Base-by-base conservation (phyloP, 2,888 invertebrate species). In the Pimpla rufipes region DNA sequence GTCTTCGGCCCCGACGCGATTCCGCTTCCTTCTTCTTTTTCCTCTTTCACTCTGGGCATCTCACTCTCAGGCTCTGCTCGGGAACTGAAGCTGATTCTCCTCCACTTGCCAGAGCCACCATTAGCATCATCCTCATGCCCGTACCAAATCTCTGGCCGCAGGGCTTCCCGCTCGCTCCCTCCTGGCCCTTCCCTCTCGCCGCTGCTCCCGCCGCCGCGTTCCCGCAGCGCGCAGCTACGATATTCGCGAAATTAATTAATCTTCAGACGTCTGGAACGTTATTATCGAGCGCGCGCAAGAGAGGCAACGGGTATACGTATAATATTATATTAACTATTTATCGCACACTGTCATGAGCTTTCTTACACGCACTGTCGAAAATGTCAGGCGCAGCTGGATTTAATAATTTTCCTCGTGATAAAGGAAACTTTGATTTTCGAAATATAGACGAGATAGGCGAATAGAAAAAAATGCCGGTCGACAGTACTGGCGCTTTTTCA, bases 241-340 rank as follows among this genome's bases (percentile, higher is more conserved):
- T 81, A 86, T 84, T 85, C 81, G 74, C 66, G 50, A 76, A 84
- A 86, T 86, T 86, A 85, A 86, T 85, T 85, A 86, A 84, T 84
- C 73, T 77, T 52, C 40, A 57, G 71, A 76, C 77, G 79, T 78
- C 71, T 37, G 77, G 29, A 73, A 77, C 68, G 68, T 59, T 68
- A 67, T 59, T 67, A 77, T 77, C 55, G 77, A 47, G 57, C 57
- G 35, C 47, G 57, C 57, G 35, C 47, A 16, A 4, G 35, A 59
- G 21, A 35, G 21, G 35, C 59, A 52, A 13, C 23, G 11, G 23
- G 16, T 29, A 29, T 29, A 10, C 4, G 13, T n/a, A 23, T 23
- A 79, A 75, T 75, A 73, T 68, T 80, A 62, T 66, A 50, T 16
- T 40, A 35, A 21, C 37, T 29, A 55, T 40, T 70, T 52, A 70